Conservation (phyloP, 2,797 vertebrate species). For the Syndactyla subalaris region DNA sequence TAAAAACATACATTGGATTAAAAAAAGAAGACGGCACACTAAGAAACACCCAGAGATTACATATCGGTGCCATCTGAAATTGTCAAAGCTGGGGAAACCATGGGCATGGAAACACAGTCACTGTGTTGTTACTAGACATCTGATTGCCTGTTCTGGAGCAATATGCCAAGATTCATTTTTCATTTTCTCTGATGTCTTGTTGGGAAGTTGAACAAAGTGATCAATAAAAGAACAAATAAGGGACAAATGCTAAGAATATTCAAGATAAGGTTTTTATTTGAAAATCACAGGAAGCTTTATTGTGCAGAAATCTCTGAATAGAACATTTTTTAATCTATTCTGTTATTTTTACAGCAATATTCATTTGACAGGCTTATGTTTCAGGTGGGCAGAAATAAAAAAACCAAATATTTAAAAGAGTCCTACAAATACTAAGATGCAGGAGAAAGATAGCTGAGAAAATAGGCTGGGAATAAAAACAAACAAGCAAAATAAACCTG, state of each 20-base stretch:
- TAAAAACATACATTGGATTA: not conserved
- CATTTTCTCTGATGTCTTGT: not conserved
- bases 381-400: not conserved
- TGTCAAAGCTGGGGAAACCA: not conserved
- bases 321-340: not conserved
- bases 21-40: not conserved
- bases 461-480: not conserved
- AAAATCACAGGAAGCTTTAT: not conserved
- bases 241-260: conserved; percentile 9
- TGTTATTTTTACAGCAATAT: not conserved
- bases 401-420: not conserved
- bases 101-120: not conserved
- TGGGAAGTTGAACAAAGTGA: not conserved
- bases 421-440: not conserved
- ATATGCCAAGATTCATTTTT: conserved; percentile 1
- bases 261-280: conserved; percentile 4
- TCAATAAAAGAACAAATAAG: conserved; percentile 36
- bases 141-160: not conserved
- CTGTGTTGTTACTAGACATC: not conserved
- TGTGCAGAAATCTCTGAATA: not conserved
- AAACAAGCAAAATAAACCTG: not conserved
- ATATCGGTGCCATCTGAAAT: not conserved
- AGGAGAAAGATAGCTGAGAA: not conserved
- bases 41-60: not conserved
- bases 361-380: not conserved